A percentile compares a stretch with the other conserved stretches of the same genome.
Evolutionary conservation across 1,140 invertebrate genomes (phyloP).

Genomic region (Bombus superbus): DNA sequence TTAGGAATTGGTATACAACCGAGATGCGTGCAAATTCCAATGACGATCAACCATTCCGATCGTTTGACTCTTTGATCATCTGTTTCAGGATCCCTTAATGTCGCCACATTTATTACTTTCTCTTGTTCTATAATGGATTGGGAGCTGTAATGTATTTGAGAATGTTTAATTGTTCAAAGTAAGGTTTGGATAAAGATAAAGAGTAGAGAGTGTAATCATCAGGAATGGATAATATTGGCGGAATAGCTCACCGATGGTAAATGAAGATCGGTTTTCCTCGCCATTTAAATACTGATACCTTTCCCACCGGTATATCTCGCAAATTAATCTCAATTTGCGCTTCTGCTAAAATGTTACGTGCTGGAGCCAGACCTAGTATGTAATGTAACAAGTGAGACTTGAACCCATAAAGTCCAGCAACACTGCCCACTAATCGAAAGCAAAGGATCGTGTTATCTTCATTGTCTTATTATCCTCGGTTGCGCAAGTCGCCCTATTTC

Average conservation of each 20-base stretch:
- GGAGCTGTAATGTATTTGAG: constrained; percentile 50
- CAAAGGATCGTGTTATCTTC: background rate
- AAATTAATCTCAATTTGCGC: constrained; percentile 71
- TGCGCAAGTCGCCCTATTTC: accelerated
- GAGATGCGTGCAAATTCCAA: constrained; percentile 95
- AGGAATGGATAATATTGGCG: background rate
- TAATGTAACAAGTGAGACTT: constrained; percentile 71
- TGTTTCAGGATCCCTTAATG: constrained; percentile 89
- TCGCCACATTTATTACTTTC: constrained; percentile 84
- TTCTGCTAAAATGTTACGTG: constrained; percentile 70
- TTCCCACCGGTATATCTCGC: constrained; percentile 63
- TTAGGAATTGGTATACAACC: constrained; percentile 93
- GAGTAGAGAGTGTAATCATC: background rate
- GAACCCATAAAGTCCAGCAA: constrained; percentile 54
- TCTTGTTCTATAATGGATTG: constrained; percentile 86
- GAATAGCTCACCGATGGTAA: constrained; percentile 65
- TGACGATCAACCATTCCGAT: constrained; percentile 91
- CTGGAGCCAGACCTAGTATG: constrained; percentile 55
- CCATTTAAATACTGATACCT: constrained; percentile 70
- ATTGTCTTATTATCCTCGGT: background rate
- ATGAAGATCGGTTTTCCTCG: constrained; percentile 73
- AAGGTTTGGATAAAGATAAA: background rate
- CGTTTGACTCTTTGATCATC: constrained; percentile 84
- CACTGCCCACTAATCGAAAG: constrained; percentile 49
- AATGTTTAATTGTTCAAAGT: background rate